Evolutionary conservation across 1,140 invertebrate species (phyloP).

Genomic region (Cylas formicarius): DNA sequence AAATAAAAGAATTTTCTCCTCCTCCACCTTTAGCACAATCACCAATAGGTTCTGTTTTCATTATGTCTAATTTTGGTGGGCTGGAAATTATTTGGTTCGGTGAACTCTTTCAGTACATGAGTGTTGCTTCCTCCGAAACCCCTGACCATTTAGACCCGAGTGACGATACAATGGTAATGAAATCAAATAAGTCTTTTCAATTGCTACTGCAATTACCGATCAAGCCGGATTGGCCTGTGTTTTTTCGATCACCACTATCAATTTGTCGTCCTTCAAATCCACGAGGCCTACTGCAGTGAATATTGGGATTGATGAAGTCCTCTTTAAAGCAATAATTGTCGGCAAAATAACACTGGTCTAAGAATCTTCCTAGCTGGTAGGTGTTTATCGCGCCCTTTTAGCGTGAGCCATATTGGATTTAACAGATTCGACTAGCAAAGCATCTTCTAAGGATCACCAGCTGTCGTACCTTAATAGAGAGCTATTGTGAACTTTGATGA

Average conservation of each 20-base stretch:
- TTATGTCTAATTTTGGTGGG: too few species aligned
- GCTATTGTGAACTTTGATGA: slow-evolving; percentile 41
- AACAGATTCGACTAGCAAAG: slow-evolving; percentile 85
- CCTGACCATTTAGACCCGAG: slow-evolving; percentile 53
- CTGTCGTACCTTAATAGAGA: slow-evolving; percentile 49
- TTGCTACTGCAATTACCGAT: slow-evolving; percentile 37
- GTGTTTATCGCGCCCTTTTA: slow-evolving; percentile 70
- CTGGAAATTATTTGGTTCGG: slow-evolving; percentile 46
- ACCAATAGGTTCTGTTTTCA: too few species aligned
- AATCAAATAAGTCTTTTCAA: background rate
- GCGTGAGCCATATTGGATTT: slow-evolving; percentile 88
- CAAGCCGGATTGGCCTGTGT: slow-evolving; percentile 51
- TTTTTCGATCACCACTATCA: slow-evolving; percentile 63
- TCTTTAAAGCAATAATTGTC: slow-evolving; percentile 60
- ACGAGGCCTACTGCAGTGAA: too few species aligned
- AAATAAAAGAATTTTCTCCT: too few species aligned
- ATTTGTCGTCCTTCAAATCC: slow-evolving; percentile 55
- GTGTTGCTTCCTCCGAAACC: slow-evolving; percentile 57
- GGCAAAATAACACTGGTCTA: slow-evolving; percentile 63
- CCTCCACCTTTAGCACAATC: too few species aligned
- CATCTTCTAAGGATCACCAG: slow-evolving; percentile 58
- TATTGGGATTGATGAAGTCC: slow-evolving; percentile 69
- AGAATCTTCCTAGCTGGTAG: slow-evolving; percentile 59
- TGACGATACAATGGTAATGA: slow-evolving; percentile 1
- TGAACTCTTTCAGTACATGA: slow-evolving; percentile 55